Conservation (phyloP, 2,888 invertebrate species). For the Heliconius cydno region DNA sequence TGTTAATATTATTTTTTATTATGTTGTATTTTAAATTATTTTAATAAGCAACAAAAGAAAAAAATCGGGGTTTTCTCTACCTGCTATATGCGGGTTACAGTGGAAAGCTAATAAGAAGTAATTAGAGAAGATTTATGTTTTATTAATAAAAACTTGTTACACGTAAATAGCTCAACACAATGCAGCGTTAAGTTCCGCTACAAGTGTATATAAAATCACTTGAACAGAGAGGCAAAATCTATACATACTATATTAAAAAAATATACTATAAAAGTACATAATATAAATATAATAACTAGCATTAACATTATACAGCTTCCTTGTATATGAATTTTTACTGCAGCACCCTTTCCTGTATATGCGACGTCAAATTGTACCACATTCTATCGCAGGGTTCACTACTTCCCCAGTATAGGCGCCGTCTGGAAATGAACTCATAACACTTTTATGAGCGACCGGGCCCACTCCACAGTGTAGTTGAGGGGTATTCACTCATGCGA, state of each 20-base stretch:
- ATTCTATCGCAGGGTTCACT: constrained; percentile 48
- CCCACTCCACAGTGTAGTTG: constrained; percentile 45
- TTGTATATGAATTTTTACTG: constrained; percentile 24
- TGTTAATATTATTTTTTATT: too few species aligned
- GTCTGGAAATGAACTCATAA: constrained; percentile 77
- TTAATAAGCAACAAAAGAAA: too few species aligned
- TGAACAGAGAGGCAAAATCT: too few species aligned
- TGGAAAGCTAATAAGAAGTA: background rate
- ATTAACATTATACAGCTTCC: background rate
- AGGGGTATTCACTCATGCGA: constrained; percentile 25
- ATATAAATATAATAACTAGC: background rate
- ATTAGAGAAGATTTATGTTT: background rate
- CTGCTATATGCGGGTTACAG: background rate
- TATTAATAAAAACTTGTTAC: background rate
- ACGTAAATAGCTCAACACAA: background rate
- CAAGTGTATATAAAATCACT: too few species aligned
- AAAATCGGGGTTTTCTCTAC: too few species aligned
- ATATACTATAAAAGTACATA: background rate
- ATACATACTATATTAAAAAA: background rate
- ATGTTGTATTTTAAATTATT: too few species aligned
- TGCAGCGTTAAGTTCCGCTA: background rate
- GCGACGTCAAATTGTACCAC: constrained; percentile 50
- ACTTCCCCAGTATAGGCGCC: constrained; percentile 43
- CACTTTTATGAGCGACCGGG: constrained; percentile 72
- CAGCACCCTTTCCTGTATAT: constrained; percentile 45